Conservation (phyloP, 2,888 invertebrate genomes). For the Ceriagrion tenellum region DNA sequence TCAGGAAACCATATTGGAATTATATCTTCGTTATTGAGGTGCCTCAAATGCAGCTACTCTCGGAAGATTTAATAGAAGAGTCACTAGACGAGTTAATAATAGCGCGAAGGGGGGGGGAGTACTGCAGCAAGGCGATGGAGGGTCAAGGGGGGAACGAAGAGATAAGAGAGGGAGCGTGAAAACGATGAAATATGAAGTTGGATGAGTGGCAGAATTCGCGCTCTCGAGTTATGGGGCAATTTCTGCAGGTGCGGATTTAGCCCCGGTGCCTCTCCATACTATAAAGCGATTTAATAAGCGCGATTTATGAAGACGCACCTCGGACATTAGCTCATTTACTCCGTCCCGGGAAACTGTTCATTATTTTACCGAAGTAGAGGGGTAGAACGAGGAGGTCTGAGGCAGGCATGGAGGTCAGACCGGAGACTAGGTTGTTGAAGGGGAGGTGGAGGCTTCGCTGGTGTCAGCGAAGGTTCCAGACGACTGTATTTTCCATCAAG, state of each 20-base stretch:
- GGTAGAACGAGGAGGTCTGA: neutral
- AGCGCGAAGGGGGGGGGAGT: neutral
- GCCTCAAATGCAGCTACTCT: too few relatives aligned
- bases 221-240: conserved; percentile 35
- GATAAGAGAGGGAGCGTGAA: neutral
- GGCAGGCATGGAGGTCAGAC: neutral
- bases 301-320: conserved; percentile 22
- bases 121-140: neutral
- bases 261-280: neutral
- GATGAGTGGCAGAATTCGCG: neutral
- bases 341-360: neutral
- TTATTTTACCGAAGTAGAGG: neutral
- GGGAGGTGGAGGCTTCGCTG: neutral
- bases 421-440: neutral
- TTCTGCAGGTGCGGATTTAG: conserved; percentile 22
- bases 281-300: conserved; percentile 5
- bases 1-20: too few relatives aligned
- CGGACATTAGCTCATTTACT: conserved; percentile 15
- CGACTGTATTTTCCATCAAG: neutral
- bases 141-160: neutral
- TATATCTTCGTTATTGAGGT: too few relatives aligned
- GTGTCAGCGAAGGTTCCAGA: neutral
- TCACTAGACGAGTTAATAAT: neutral
- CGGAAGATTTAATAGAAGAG: too few relatives aligned
- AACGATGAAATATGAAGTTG: neutral